Evolutionary conservation across 2,888 invertebrate species (phyloP), one percentile per base, ranked within the genome.

Genomic region (Aspidapion aeneum): DNA sequence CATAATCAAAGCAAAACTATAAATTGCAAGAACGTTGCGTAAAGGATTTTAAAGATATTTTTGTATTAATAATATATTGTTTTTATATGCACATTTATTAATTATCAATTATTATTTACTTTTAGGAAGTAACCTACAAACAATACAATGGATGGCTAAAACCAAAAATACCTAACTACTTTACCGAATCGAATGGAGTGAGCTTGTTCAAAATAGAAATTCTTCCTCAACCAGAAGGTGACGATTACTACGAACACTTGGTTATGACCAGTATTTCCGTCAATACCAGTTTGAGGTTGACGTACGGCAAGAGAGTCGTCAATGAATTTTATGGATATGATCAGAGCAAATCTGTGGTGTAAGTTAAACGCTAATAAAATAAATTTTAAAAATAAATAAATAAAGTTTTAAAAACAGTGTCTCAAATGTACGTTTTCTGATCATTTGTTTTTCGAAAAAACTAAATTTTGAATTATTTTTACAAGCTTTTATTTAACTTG

Each of bases 101-200:
- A n/a, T n/a, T n/a, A n/a, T n/a, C n/a, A n/a, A n/a, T n/a, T n/a
- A n/a, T n/a, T n/a, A n/a, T n/a, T n/a, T n/a, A n/a, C n/a, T 9
- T 71, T 56, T 5, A 79, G 72, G 73, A 81, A 73, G 81, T 76
- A 67, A 83, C 74, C 66, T 78, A 87, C n/a, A 77, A 77, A 0
- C 88, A 90, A 73, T 78, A 83, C 0, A 80, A 84, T 0, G 93
- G 93, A 1, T 93, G 93, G 93, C 80, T 93, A 2, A 84, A 85
- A 20, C 81, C 87, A 0, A 79, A 79, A 7, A 78, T 82, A 0
- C 88, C 90, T 0, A 74, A 82, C 9, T 87, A 84, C 67, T n/a
- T n/a, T n/a, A n/a, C n/a, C n/a, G n/a, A n/a, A n/a, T 35, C 12
- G 12, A 35, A 35, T 35, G 35, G 74, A 75, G 12, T n/a, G n/a